A percentile compares a stretch with the other conserved stretches of the same genome.
Evolutionary conservation across 92 coral and sea anemone genomes (phyloP).

Genomic region (Porites cylindrica): DNA sequence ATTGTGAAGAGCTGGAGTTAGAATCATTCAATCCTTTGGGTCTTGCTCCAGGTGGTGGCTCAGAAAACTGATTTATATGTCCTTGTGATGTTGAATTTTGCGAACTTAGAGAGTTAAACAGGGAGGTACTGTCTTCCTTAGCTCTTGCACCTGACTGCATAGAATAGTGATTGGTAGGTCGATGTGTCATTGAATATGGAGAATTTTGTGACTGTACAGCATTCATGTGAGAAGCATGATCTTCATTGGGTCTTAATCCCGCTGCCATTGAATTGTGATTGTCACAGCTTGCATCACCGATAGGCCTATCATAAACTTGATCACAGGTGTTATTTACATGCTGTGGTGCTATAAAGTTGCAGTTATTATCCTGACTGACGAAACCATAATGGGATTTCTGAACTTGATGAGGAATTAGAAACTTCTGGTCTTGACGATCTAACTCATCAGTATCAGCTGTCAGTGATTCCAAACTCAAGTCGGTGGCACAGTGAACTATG

Average conservation of each 20-base stretch:
- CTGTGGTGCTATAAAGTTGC: neutral
- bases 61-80: neutral
- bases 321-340: neutral
- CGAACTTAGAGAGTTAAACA: neutral
- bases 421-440: conserved; percentile 11
- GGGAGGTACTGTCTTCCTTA: neutral
- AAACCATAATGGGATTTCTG: neutral
- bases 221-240: neutral
- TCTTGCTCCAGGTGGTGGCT: neutral
- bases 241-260: no score
- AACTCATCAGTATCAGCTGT: conserved; percentile 39
- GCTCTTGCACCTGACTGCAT: neutral
- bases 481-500: neutral
- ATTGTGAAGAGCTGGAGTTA: neutral
- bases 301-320: neutral
- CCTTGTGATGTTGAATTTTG: neutral
- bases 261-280: neutral
- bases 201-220: neutral
- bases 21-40: neutral
- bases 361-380: neutral
- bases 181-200: neutral
- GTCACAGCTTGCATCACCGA: neutral
- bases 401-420: neutral
- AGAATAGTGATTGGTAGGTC: neutral
- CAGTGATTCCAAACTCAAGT: conserved; percentile 21